A percentile compares a stretch with the other conserved stretches of the same genome.
Evolutionary conservation across 1,140 invertebrate species (phyloP).

Genomic region (Zaprionus davidi): DNA sequence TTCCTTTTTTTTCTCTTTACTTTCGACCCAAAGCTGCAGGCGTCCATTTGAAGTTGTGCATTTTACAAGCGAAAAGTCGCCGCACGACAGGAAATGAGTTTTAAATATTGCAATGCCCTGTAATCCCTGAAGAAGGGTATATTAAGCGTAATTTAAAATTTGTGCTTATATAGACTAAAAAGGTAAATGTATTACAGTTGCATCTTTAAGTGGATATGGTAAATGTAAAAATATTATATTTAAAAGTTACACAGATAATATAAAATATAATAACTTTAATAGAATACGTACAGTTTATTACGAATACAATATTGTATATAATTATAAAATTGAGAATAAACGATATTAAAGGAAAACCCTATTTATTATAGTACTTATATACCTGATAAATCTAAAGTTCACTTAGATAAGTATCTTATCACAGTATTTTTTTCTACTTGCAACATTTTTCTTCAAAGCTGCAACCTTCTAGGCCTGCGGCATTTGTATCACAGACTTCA

Average conservation of each 20-base stretch:
- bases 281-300: too few relatives aligned
- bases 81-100: slow-evolving; percentile 67
- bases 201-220: too few relatives aligned
- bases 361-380: neutral
- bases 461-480: slow-evolving; percentile 39
- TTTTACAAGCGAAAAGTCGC: slow-evolving; percentile 45
- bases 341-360: too few relatives aligned
- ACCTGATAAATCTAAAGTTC: neutral
- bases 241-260: too few relatives aligned
- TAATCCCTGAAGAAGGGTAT: neutral
- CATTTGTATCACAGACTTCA: neutral
- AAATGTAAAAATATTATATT: neutral
- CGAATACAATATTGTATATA: too few relatives aligned
- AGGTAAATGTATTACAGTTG: too few relatives aligned
- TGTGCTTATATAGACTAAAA: too few relatives aligned
- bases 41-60: slow-evolving; percentile 45
- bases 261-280: too few relatives aligned
- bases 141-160: neutral
- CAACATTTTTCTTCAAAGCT: slow-evolving; percentile 17
- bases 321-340: too few relatives aligned
- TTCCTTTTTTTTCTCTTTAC: slow-evolving; percentile 31
- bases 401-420: neutral
- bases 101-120: slow-evolving; percentile 43
- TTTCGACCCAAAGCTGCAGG: slow-evolving; percentile 73
- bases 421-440: neutral